Evolutionary conservation across 2,888 invertebrate genomes (phyloP).

Genomic region (Diarsia dahlii): DNA sequence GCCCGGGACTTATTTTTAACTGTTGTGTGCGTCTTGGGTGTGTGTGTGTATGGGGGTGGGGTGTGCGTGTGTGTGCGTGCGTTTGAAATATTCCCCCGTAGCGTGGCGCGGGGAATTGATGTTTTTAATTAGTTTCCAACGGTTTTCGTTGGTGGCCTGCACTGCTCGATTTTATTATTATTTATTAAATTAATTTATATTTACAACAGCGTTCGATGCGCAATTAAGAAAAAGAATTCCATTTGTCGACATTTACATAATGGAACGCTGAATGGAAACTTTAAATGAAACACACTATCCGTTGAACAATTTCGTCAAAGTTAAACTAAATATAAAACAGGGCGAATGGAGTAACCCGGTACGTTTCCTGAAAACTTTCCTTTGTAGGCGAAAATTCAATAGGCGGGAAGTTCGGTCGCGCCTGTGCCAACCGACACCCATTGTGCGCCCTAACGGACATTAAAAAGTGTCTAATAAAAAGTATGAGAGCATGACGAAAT

Average conservation of each 20-base stretch:
- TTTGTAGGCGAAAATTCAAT: slow-evolving; percentile 87
- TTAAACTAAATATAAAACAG: slow-evolving; percentile 83
- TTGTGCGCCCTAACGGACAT: slow-evolving; percentile 77
- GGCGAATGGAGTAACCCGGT: slow-evolving; percentile 80
- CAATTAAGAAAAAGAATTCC: slow-evolving; percentile 53
- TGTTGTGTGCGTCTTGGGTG: slow-evolving; percentile 82
- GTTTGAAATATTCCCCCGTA: slow-evolving; percentile 89
- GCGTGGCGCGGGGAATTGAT: slow-evolving; percentile 87
- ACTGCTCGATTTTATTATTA: slow-evolving; percentile 80
- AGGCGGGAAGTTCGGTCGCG: slow-evolving; percentile 82
- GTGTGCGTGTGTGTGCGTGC: slow-evolving; percentile 81
- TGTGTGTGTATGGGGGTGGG: slow-evolving; percentile 74
- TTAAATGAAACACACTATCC: slow-evolving; percentile 79
- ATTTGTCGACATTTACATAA: slow-evolving; percentile 46
- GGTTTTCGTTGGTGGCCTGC: slow-evolving; percentile 87
- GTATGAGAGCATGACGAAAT: slow-evolving; percentile 46
- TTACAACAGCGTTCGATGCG: slow-evolving; percentile 48
- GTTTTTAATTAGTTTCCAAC: slow-evolving; percentile 90
- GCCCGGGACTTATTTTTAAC: slow-evolving; percentile 88
- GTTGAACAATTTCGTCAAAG: slow-evolving; percentile 82
- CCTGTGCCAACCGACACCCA: slow-evolving; percentile 73
- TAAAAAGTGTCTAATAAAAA: slow-evolving; percentile 74
- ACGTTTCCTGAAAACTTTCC: slow-evolving; percentile 88
- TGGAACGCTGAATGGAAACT: slow-evolving; percentile 66
- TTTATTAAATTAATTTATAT: slow-evolving; percentile 76